phyloP scores from a whole-genome alignment of 1,140 invertebrate species.

The Psix sp. region DNA sequence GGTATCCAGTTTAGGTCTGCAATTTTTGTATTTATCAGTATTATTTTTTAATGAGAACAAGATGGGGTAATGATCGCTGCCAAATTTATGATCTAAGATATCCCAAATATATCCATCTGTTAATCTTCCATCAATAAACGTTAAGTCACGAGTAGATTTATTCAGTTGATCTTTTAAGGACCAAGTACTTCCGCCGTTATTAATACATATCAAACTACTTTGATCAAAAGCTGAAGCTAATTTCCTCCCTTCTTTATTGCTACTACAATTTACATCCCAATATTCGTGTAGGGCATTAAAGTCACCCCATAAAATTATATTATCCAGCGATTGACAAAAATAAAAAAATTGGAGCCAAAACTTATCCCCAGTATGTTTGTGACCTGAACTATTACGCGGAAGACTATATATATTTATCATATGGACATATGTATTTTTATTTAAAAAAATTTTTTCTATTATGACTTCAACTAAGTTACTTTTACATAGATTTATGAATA shows the following conservation, averaged over 20 bases:
- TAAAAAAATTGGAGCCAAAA: conserved; percentile 9
- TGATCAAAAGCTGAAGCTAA: background rate
- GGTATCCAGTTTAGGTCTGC: conserved; percentile 16
- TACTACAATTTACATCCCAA: background rate
- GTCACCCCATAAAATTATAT: conserved; percentile 7
- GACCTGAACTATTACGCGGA: background rate
- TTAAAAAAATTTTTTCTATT: conserved; percentile 1
- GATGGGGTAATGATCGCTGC: conserved; percentile 21
- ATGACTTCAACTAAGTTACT: conserved; percentile 5
- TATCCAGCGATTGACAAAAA: background rate
- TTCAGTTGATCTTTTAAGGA: background rate
- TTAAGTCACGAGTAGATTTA: conserved; percentile 10
- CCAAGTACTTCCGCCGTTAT: conserved; percentile 18
- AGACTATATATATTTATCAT: conserved; percentile 8
- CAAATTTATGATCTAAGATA: conserved; percentile 6
- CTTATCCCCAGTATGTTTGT: background rate
- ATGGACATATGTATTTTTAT: background rate
- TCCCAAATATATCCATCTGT: background rate
- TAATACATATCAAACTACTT: conserved; percentile 5
- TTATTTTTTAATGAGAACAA: background rate
- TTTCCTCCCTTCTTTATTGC: conserved; percentile 15
- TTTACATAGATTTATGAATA: background rate
- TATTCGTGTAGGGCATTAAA: conserved; percentile 5
- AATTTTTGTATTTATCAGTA: background rate
- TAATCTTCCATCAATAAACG: background rate